phyloP scores from a whole-genome alignment of 1,140 invertebrate genomes.

The Drosophila busckii region DNA sequence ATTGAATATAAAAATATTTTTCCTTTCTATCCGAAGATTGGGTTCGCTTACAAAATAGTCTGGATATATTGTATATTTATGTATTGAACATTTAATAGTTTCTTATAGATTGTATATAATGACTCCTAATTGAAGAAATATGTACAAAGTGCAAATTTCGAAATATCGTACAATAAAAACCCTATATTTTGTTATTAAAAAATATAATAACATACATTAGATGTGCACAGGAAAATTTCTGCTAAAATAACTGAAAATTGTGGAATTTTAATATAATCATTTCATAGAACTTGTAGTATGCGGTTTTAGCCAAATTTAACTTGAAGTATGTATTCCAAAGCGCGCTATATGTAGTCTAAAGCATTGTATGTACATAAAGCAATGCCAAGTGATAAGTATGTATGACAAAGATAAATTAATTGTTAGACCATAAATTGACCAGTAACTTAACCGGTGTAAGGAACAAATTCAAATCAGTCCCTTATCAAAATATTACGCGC shows the following conservation, averaged over 20 bases:
- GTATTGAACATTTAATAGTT: conserved; percentile 26
- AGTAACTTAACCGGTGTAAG: conserved; percentile 54
- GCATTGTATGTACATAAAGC: conserved; percentile 64
- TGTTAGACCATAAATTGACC: conserved; percentile 58
- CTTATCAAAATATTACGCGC: conserved; percentile 48
- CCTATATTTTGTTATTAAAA: too few relatives aligned
- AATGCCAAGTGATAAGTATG: conserved; percentile 35
- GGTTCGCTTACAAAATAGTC: too few relatives aligned
- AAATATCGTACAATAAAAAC: too few relatives aligned
- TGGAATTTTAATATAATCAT: too few relatives aligned
- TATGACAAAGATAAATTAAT: conserved; percentile 51
- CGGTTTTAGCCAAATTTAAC: too few relatives aligned
- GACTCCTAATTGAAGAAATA: conserved; percentile 31
- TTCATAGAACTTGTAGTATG: too few relatives aligned
- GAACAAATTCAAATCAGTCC: conserved; percentile 50
- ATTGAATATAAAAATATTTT: conserved; percentile 37
- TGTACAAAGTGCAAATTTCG: too few relatives aligned
- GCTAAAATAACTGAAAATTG: too few relatives aligned
- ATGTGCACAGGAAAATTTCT: too few relatives aligned
- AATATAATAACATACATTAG: too few relatives aligned
- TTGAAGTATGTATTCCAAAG: too few relatives aligned
- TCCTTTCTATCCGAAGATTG: conserved; percentile 19
- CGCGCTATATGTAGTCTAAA: conserved; percentile 34
- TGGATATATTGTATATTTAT: too few relatives aligned
- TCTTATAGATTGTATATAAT: conserved; percentile 20